These are phyloP conservation scores for Hippocampus zosterae DNA, from an alignment of 2,113 vertebrate species.

Conservation along the genomic window DNA sequence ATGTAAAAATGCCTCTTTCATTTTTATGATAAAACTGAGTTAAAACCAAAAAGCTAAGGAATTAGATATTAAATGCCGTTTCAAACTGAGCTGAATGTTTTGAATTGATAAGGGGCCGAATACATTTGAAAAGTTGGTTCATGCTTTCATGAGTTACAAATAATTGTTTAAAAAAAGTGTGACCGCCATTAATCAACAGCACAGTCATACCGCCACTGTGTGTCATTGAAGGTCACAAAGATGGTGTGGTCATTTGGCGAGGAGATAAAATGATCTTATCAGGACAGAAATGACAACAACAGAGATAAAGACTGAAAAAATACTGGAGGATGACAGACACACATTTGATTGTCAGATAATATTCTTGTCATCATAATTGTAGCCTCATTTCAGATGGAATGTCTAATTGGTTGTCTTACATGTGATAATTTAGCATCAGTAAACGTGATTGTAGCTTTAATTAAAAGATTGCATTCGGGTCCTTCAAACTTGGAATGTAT, in stretches of 20 bases:
- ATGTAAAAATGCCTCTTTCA: no score
- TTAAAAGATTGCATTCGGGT: background rate
- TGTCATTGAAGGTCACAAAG: constrained; percentile 6
- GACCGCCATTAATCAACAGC: background rate
- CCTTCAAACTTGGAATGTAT: background rate
- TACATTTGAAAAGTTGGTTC: background rate
- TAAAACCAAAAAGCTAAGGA: no score
- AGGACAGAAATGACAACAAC: constrained; percentile 1
- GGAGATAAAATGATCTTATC: constrained; percentile 6
- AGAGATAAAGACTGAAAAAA: background rate
- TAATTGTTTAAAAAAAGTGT: background rate
- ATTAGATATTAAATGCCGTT: no score
- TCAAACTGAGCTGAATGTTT: no score
- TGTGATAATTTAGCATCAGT: background rate
- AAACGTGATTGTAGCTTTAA: background rate
- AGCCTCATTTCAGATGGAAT: background rate
- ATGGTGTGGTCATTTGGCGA: constrained; percentile 1
- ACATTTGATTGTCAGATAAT: background rate
- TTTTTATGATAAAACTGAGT: no score
- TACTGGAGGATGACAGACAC: background rate
- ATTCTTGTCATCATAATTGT: background rate
- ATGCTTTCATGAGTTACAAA: background rate
- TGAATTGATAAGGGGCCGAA: no score
- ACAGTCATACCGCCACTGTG: background rate
- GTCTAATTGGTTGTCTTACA: background rate